Conservation (phyloP, 2,113 vertebrate genomes). For the Lasiurus cinereus region DNA sequence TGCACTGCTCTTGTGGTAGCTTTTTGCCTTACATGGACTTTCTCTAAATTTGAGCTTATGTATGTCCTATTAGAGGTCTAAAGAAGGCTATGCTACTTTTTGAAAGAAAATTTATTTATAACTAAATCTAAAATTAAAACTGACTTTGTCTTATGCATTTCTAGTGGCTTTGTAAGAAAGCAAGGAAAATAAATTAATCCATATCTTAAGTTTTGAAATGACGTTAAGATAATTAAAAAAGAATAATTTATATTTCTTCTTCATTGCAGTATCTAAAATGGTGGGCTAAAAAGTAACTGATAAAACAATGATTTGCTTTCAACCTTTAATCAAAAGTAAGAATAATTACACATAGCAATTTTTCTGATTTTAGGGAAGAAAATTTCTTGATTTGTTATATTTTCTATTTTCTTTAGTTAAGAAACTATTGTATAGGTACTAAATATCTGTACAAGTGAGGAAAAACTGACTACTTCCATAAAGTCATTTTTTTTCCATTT, state of each 20-base stretch:
- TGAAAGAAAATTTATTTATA: conserved; percentile 32
- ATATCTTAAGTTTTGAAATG: conserved; percentile 50
- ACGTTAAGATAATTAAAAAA: conserved; percentile 20
- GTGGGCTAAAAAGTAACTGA: neutral
- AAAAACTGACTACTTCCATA: conserved; percentile 42
- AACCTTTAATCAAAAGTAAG: conserved; percentile 53
- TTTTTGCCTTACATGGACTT: neutral
- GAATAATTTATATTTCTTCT: conserved; percentile 21
- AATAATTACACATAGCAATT: conserved; percentile 18
- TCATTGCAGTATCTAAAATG: neutral
- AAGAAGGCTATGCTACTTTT: conserved; percentile 10
- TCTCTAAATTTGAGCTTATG: conserved; percentile 45
- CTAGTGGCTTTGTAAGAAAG: conserved; percentile 50
- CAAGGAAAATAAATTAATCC: conserved; percentile 31
- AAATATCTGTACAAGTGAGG: neutral
- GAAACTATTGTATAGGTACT: conserved; percentile 44
- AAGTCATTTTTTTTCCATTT: neutral
- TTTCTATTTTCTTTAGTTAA: conserved; percentile 50
- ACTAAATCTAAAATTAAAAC: conserved; percentile 49
- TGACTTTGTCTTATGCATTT: neutral
- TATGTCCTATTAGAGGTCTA: neutral
- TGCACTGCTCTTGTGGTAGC: conserved; percentile 7
- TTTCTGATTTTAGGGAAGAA: conserved; percentile 47
- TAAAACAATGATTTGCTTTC: conserved; percentile 43
- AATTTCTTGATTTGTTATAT: conserved; percentile 19